A percentile compares a stretch with the other conserved stretches of the same genome.
phyloP scores from a whole-genome alignment of 2,797 vertebrate genomes.

The Chromis chromis region DNA sequence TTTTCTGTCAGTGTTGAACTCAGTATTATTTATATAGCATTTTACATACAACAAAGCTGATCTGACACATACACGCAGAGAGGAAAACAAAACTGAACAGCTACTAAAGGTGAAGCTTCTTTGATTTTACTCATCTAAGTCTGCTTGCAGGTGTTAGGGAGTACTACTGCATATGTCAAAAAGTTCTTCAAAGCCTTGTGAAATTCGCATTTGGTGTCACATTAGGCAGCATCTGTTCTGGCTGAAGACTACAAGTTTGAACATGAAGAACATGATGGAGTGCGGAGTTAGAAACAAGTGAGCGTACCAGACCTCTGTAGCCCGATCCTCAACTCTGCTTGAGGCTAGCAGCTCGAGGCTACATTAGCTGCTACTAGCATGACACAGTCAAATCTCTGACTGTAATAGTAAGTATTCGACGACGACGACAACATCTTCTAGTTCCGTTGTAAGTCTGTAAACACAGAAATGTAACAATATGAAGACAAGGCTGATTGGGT shows the following conservation, averaged over 20 bases:
- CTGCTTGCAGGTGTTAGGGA: background rate
- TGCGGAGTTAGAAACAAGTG: background rate
- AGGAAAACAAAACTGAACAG: background rate
- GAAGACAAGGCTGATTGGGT: conserved; percentile 4
- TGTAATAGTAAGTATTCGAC: background rate
- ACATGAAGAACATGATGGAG: background rate
- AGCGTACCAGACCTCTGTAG: background rate
- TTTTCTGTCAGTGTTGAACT: background rate
- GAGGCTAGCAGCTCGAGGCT: background rate
- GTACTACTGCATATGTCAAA: background rate
- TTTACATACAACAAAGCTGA: background rate
- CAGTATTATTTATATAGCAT: background rate
- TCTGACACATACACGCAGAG: background rate
- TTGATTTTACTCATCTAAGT: background rate
- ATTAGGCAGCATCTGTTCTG: background rate
- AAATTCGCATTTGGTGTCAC: background rate
- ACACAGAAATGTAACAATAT: background rate
- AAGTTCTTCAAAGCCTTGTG: background rate
- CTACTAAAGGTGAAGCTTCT: background rate
- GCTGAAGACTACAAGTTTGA: background rate
- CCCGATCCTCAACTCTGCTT: background rate
- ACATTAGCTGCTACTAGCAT: background rate
- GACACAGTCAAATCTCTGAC: background rate
- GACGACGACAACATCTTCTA: background rate
- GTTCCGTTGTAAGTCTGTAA: background rate